Percentiles rank a stretch among this genome's conserved stretches.
These are phyloP conservation scores for Gracilinanus agilis DNA, from an alignment of 2,113 vertebrate species.

Conservation along the genomic window DNA sequence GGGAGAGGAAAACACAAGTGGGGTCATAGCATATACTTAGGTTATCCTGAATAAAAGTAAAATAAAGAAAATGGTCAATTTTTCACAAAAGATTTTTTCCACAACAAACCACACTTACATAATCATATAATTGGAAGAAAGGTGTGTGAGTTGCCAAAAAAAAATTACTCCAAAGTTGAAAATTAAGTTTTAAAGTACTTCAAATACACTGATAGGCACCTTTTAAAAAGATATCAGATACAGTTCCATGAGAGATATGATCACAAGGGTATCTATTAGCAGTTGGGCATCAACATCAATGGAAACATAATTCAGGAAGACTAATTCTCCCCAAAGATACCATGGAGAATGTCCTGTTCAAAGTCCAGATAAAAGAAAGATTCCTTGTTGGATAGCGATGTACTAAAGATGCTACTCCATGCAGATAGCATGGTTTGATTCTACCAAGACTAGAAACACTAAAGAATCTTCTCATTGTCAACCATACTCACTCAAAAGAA, in stretches of 20 bases:
- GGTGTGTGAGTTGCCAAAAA: neutral
- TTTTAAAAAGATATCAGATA: neutral
- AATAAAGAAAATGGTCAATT: neutral
- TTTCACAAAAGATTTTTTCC: neutral
- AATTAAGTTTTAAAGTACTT: neutral
- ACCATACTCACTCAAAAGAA: neutral
- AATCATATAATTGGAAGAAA: neutral
- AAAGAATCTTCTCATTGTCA: neutral
- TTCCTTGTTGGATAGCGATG: neutral
- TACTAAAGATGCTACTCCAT: neutral
- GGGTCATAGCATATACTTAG: neutral
- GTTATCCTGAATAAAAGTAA: neutral
- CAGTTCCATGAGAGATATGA: neutral
- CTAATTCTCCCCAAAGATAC: neutral
- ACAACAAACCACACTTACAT: neutral
- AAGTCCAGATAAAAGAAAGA: neutral
- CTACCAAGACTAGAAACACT: neutral
- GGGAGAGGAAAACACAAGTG: neutral
- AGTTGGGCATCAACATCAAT: neutral
- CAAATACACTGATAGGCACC: neutral
- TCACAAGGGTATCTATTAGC: neutral
- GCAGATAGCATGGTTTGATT: neutral
- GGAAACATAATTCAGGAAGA: neutral
- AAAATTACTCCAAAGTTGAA: neutral
- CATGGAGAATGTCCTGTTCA: neutral